A percentile compares a stretch with the other conserved stretches of the same genome.
Evolutionary conservation across 1,140 invertebrate species (phyloP).

Genomic region (Stegodyphus dumicola): DNA sequence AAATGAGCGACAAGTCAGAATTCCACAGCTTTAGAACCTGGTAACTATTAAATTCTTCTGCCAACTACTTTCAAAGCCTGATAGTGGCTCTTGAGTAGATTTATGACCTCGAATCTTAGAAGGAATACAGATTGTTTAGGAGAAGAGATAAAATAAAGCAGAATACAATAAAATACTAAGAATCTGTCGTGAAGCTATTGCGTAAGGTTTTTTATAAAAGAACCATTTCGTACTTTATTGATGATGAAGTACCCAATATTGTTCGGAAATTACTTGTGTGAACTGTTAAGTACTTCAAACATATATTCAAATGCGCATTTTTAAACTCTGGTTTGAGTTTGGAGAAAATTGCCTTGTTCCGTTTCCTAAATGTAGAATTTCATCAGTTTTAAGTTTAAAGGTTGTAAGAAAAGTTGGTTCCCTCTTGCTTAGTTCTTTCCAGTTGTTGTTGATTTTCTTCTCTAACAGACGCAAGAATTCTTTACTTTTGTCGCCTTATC

Average conservation of each 20-base stretch:
- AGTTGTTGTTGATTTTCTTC: constrained; percentile 6
- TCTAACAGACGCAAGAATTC: constrained; percentile 6
- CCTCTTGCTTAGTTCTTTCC: too few species aligned
- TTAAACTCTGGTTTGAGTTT: background rate
- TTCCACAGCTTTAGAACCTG: constrained; percentile 29
- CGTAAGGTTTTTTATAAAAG: constrained; percentile 21
- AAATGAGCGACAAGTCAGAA: too few species aligned
- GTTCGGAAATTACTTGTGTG: too few species aligned
- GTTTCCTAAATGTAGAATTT: background rate
- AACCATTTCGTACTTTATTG: constrained; percentile 9
- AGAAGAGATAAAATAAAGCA: constrained; percentile 31
- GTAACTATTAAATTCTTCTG: constrained; percentile 58
- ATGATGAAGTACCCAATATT: too few species aligned
- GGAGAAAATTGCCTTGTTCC: background rate
- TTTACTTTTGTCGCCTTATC: constrained; percentile 7
- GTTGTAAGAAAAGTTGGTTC: too few species aligned
- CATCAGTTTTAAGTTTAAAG: too few species aligned
- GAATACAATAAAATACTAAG: constrained; percentile 39
- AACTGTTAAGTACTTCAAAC: too few species aligned
- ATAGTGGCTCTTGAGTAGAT: constrained; percentile 35
- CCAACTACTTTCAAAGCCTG: constrained; percentile 36
- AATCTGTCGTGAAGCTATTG: constrained; percentile 42
- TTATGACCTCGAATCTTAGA: constrained; percentile 45
- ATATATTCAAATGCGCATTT: too few species aligned
- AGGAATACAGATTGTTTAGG: constrained; percentile 47